Percentiles rank a stretch among this genome's conserved stretches.
phyloP scores from a whole-genome alignment of 2,113 vertebrate species.

The Phrynosoma platyrhinos region DNA sequence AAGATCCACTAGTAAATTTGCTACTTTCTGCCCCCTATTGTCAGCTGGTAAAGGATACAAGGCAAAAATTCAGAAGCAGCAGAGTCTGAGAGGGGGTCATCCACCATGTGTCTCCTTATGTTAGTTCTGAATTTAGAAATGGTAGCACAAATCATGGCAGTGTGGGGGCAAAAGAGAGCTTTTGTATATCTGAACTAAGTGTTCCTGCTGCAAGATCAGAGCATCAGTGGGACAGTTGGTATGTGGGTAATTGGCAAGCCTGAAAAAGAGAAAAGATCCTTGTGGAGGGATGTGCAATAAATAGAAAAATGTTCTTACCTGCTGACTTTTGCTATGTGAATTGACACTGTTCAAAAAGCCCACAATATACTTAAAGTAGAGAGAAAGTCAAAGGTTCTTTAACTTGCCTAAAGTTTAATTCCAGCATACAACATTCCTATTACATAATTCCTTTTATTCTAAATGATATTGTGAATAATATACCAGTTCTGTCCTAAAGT shows the following conservation, averaged over 20 bases:
- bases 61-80: constrained; percentile 52
- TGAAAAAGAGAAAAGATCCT: constrained; percentile 44
- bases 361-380: constrained; percentile 50
- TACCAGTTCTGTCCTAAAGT: background rate
- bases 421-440: constrained; percentile 49
- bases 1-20: constrained; percentile 1
- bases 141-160: constrained; percentile 58
- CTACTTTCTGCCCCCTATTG: constrained; percentile 7
- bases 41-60: constrained; percentile 63
- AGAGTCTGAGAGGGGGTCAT: constrained; percentile 56
- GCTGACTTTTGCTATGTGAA: constrained; percentile 50
- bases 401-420: constrained; percentile 60
- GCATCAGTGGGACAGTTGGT: constrained; percentile 55
- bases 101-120: constrained; percentile 60
- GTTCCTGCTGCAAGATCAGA: constrained; percentile 63
- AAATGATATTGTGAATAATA: background rate
- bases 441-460: constrained; percentile 23
- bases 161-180: constrained; percentile 35
- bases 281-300: constrained; percentile 48
- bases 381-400: constrained; percentile 46
- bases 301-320: constrained; percentile 56
- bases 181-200: constrained; percentile 62
- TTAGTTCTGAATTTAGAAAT: constrained; percentile 62
- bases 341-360: constrained; percentile 59
- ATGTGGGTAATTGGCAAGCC: constrained; percentile 61